Evolutionary conservation across 2,113 vertebrate genomes (phyloP).

Genomic region (Suncus etruscus): DNA sequence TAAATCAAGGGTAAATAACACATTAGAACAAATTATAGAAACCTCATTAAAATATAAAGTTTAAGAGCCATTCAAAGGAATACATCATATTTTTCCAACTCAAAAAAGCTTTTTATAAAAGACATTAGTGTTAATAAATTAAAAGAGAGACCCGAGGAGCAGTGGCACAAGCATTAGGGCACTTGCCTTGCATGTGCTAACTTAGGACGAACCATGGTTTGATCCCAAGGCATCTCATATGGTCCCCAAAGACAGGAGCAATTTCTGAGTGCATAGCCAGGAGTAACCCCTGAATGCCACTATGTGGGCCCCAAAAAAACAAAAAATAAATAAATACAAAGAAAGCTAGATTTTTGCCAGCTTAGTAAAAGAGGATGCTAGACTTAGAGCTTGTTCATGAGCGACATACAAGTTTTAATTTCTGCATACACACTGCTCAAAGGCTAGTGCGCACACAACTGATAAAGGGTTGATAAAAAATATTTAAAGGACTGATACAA

Average conservation of each 20-base stretch:
- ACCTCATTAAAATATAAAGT: constrained; percentile 81
- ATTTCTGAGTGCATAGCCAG: too few relatives aligned
- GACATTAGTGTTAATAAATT: constrained; percentile 50
- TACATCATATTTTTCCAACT: constrained; percentile 60
- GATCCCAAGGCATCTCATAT: too few relatives aligned
- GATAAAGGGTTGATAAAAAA: background rate
- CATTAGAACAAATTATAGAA: constrained; percentile 69
- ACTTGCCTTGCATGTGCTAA: too few relatives aligned
- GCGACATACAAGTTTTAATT: background rate
- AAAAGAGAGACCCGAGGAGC: background rate
- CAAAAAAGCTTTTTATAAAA: constrained; percentile 43
- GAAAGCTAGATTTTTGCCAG: background rate
- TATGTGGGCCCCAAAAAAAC: too few relatives aligned
- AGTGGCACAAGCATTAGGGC: too few relatives aligned
- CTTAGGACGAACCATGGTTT: too few relatives aligned
- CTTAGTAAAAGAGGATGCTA: background rate
- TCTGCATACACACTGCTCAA: background rate
- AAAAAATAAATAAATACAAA: background rate
- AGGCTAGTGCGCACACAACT: background rate
- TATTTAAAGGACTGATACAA: background rate
- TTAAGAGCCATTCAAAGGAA: constrained; percentile 70
- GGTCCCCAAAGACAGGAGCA: too few relatives aligned
- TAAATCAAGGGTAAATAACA: constrained; percentile 87
- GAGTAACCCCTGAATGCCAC: too few relatives aligned
- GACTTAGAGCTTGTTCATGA: constrained; percentile 7